Percentiles rank a stretch among this genome's conserved stretches.
Conservation (phyloP, 2,113 vertebrate species). For the Chaetodon auriga region DNA sequence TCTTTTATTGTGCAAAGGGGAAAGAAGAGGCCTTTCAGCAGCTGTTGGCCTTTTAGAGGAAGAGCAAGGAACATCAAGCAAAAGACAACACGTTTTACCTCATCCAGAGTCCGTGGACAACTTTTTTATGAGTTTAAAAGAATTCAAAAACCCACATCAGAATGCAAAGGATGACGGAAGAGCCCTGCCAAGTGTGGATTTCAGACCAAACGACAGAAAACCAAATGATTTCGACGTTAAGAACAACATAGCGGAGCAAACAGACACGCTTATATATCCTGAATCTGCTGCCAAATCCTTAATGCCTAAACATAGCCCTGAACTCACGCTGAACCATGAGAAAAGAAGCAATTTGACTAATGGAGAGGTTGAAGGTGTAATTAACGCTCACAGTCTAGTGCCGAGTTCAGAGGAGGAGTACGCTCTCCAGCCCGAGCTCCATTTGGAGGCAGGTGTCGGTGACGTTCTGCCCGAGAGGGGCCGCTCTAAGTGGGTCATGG, state of each 20-base stretch:
- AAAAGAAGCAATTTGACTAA: constrained; percentile 51
- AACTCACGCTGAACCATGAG: constrained; percentile 27
- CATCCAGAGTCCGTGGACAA: constrained; percentile 16
- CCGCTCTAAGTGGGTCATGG: constrained; percentile 36
- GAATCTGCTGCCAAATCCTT: constrained; percentile 29
- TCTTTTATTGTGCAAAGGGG: constrained; percentile 60
- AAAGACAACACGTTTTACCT: constrained; percentile 42
- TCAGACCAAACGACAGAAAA: constrained; percentile 23
- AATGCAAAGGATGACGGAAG: constrained; percentile 9
- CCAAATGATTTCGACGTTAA: constrained; percentile 33
- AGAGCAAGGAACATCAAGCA: constrained; percentile 23
- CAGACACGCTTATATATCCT: not conserved
- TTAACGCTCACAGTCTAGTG: constrained; percentile 34
- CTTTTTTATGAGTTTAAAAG: constrained; percentile 26
- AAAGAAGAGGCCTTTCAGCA: constrained; percentile 28
- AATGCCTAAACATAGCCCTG: constrained; percentile 38
- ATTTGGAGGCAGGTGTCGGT: constrained; percentile 34
- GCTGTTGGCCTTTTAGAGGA: constrained; percentile 35
- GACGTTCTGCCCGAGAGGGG: constrained; percentile 30
- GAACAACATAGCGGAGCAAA: constrained; percentile 13
- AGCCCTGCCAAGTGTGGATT: constrained; percentile 22
- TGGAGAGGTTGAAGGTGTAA: constrained; percentile 50
- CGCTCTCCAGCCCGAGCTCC: constrained; percentile 30
- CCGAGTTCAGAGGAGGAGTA: constrained; percentile 42
- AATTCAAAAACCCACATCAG: not conserved